phyloP scores from a whole-genome alignment of 2,797 vertebrate genomes.

The Nasua narica region DNA sequence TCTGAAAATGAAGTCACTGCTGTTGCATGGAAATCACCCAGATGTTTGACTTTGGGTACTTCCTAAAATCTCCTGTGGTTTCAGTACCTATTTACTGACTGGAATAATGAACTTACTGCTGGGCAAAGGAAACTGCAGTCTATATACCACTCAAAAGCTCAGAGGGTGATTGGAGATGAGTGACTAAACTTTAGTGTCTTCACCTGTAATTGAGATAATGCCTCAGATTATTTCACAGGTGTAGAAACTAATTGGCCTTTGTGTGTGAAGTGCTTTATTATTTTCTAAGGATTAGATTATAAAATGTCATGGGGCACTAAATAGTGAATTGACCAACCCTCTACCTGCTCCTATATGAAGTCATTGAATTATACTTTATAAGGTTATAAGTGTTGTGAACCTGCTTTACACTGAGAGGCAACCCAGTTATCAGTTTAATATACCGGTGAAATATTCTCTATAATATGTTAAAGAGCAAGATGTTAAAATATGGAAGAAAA shows the following conservation, averaged over 20 bases:
- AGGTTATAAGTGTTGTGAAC: neutral
- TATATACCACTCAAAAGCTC: neutral
- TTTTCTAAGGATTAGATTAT: slow-evolving; percentile 36
- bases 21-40: neutral
- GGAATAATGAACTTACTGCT: neutral
- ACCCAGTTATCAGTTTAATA: neutral
- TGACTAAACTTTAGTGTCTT: neutral
- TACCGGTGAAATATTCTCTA: neutral
- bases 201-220: neutral
- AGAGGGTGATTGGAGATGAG: neutral
- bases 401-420: neutral
- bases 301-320: neutral
- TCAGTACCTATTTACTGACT: neutral
- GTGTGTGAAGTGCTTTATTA: neutral
- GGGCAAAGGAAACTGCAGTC: neutral
- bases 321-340: neutral
- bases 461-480: neutral
- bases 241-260: slow-evolving; percentile 2
- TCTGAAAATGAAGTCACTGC: neutral
- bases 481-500: neutral
- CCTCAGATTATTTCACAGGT: neutral
- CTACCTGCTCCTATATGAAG: neutral
- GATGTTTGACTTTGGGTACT: neutral
- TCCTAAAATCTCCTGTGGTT: neutral
- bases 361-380: neutral